These are phyloP conservation scores for Drosophila hydei DNA, from an alignment of 1,140 invertebrate species.

Conservation along the genomic window DNA sequence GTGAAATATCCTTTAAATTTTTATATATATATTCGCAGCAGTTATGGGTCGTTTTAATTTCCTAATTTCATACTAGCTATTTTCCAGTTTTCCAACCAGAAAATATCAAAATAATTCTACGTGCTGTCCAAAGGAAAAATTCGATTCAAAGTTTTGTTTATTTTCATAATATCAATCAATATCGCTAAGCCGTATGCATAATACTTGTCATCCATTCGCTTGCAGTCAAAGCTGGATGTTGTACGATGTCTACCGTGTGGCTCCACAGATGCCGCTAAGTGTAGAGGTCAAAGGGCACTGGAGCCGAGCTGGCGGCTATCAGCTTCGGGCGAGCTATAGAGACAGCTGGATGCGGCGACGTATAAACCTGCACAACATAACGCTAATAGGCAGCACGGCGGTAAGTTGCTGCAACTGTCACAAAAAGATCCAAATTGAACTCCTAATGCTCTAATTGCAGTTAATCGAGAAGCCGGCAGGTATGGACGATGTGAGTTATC, in stretches of 20 bases:
- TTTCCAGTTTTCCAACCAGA: no score
- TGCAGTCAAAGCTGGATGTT: constrained; percentile 40
- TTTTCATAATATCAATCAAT: no score
- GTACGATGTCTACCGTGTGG: constrained; percentile 68
- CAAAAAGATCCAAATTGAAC: neutral
- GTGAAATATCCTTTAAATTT: no score
- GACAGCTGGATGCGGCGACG: constrained; percentile 58
- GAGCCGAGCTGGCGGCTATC: constrained; percentile 40
- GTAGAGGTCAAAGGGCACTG: constrained; percentile 61
- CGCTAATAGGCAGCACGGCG: constrained; percentile 83
- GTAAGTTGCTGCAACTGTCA: constrained; percentile 63
- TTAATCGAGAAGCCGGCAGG: constrained; percentile 59
- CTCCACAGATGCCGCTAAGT: constrained; percentile 27
- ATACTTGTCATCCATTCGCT: neutral
- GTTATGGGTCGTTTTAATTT: no score
- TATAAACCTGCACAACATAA: constrained; percentile 84
- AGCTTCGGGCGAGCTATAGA: constrained; percentile 16
- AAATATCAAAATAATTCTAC: no score
- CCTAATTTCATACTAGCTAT: no score
- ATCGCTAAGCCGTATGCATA: no score
- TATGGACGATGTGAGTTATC: constrained; percentile 52
- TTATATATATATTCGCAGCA: no score
- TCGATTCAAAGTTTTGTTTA: no score
- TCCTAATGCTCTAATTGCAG: constrained; percentile 12
- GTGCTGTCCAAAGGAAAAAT: no score